These are phyloP conservation scores for Drosophila ananassae DNA, from an alignment of 1,140 invertebrate species.

Conservation along the genomic window DNA sequence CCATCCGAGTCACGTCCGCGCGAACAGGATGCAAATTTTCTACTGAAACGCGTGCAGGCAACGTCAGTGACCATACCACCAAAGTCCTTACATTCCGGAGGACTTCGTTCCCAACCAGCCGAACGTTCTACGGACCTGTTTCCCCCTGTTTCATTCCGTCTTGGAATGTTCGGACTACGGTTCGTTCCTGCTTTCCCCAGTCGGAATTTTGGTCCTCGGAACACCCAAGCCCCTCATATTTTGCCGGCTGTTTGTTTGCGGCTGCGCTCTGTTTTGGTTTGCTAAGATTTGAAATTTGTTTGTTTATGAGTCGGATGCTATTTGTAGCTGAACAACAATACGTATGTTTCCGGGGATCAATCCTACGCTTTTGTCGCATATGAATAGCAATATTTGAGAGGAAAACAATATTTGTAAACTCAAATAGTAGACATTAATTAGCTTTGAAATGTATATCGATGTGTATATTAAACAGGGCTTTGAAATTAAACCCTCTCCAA, in stretches of 20 bases:
- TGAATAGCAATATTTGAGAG: slow-evolving; percentile 23
- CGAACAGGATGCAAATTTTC: slow-evolving; percentile 76
- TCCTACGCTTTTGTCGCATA: slow-evolving; percentile 10
- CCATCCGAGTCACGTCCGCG: slow-evolving; percentile 65
- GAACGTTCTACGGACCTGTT: slow-evolving; percentile 12
- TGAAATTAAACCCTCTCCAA: no score
- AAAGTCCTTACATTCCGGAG: slow-evolving; percentile 20
- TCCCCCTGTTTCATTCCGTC: slow-evolving; percentile 37
- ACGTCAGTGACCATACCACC: slow-evolving; percentile 41
- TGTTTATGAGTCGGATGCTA: slow-evolving; percentile 43
- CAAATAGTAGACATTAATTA: neutral
- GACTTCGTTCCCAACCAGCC: slow-evolving; percentile 9
- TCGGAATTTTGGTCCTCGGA: slow-evolving; percentile 13
- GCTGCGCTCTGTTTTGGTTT: slow-evolving; percentile 39
- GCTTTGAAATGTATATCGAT: neutral
- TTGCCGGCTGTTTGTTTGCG: slow-evolving; percentile 53
- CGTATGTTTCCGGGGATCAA: slow-evolving; percentile 40
- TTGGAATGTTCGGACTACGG: slow-evolving; percentile 5
- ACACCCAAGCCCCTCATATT: slow-evolving; percentile 1
- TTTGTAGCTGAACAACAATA: slow-evolving; percentile 55
- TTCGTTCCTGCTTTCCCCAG: slow-evolving; percentile 28
- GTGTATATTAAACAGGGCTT: no score
- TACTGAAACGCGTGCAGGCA: slow-evolving; percentile 55
- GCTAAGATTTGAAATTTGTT: slow-evolving; percentile 48
- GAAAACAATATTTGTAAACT: neutral